phyloP scores from a whole-genome alignment of 2,888 invertebrate genomes.

The Lochmaea crataegi region DNA sequence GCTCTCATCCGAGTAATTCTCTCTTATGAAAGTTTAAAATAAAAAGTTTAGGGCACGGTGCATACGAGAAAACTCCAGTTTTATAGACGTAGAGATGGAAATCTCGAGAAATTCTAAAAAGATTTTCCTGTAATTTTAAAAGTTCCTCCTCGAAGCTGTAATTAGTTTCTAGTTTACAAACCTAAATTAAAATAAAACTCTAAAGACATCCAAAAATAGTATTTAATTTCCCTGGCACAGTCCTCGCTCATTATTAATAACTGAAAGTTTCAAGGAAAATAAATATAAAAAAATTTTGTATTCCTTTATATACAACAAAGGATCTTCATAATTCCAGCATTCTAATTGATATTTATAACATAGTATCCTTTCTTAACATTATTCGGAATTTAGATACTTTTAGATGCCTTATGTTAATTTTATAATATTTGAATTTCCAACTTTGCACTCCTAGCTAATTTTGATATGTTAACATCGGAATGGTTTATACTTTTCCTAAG shows the following conservation, averaged over 20 bases:
- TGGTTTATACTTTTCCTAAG: too few species aligned
- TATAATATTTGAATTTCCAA: too few species aligned
- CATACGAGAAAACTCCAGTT: conserved; percentile 5
- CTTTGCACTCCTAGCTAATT: too few species aligned
- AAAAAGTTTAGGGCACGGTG: not conserved
- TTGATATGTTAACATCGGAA: too few species aligned
- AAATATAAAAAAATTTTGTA: too few species aligned
- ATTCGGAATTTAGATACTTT: too few species aligned
- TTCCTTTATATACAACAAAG: too few species aligned
- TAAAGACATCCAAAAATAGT: not conserved
- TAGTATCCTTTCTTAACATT: too few species aligned
- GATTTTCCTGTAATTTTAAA: conserved; percentile 4
- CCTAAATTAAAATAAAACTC: conserved; percentile 1
- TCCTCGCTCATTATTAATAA: not conserved
- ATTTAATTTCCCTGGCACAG: not conserved
- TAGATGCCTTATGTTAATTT: too few species aligned
- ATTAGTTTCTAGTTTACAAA: conserved; percentile 9
- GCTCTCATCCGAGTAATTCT: conserved; percentile 1
- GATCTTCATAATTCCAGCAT: too few species aligned
- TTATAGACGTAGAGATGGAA: not conserved
- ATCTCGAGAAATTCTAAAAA: not conserved
- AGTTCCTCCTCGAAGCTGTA: not conserved
- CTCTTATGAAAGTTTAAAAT: conserved; percentile 20
- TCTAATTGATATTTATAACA: too few species aligned
- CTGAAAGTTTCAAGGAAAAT: too few species aligned